Evolutionary conservation across 2,797 vertebrate species (phyloP).

Genomic region (Tokudaia tokunoshimensis): DNA sequence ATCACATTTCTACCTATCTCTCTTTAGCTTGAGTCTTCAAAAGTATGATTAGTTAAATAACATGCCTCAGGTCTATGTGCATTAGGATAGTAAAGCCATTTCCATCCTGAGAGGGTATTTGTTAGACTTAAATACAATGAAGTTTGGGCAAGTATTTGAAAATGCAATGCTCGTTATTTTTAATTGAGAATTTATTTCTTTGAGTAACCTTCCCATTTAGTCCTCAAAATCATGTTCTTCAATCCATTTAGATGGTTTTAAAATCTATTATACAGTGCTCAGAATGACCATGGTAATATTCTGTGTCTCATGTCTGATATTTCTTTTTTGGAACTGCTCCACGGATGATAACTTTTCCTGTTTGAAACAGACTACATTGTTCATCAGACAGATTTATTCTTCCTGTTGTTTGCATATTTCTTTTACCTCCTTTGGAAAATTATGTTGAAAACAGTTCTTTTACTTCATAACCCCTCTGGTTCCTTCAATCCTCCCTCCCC

Average conservation of each 20-base stretch:
- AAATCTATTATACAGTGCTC: neutral
- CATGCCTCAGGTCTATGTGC: neutral
- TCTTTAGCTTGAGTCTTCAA: constrained; percentile 14
- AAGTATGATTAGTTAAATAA: neutral
- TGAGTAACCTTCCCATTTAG: neutral
- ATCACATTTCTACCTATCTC: neutral
- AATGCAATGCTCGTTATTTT: neutral
- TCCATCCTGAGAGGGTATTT: neutral
- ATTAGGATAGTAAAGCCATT: constrained; percentile 7
- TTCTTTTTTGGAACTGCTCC: neutral
- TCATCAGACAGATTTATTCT: constrained; percentile 33
- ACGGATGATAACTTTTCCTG: neutral
- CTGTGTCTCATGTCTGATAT: neutral
- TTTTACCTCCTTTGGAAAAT: neutral
- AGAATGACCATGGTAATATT: neutral
- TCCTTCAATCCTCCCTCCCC: neutral
- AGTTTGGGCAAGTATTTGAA: constrained; percentile 22
- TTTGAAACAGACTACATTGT: neutral
- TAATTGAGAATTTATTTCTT: constrained; percentile 1
- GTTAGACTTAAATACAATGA: neutral
- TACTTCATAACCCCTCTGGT: neutral
- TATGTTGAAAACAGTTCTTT: neutral
- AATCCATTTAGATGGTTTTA: neutral
- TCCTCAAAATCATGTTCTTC: neutral
- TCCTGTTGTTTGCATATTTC: neutral